Conservation (phyloP, 2,113 vertebrate species). For the Phyllopteryx taeniolatus region DNA sequence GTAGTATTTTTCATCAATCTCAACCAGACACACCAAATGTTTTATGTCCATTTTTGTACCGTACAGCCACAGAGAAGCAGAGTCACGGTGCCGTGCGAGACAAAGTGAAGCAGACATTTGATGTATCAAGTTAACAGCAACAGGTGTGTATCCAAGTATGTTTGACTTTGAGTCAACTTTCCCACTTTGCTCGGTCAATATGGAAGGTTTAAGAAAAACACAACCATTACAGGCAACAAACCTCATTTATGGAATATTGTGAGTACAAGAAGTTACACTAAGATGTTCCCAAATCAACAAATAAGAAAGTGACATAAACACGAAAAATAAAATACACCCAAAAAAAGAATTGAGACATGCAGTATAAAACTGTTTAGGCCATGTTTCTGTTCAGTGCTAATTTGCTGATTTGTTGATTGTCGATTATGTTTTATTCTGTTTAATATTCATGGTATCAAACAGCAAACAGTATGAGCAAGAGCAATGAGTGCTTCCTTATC, state of each 20-base stretch:
- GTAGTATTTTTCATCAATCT: neutral
- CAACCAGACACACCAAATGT: neutral
- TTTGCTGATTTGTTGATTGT: neutral
- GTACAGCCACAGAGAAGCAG: neutral
- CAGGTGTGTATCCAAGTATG: slow-evolving; percentile 45
- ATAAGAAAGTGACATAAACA: neutral
- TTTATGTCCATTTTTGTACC: neutral
- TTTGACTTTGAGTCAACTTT: slow-evolving; percentile 50
- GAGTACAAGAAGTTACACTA: neutral
- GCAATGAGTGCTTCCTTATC: neutral
- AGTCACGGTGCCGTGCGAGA: neutral
- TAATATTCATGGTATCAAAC: neutral
- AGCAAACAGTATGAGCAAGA: neutral
- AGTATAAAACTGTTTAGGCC: slow-evolving; percentile 1
- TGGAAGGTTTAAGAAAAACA: slow-evolving; percentile 26
- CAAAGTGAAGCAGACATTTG: slow-evolving; percentile 34
- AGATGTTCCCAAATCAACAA: neutral
- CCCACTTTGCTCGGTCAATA: slow-evolving; percentile 30
- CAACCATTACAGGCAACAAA: neutral
- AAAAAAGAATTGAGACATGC: neutral
- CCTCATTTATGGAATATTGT: neutral
- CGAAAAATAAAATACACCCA: neutral
- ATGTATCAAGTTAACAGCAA: slow-evolving; percentile 46
- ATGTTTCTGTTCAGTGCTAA: neutral
- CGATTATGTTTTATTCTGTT: neutral